Evolutionary conservation across 2,888 invertebrate species (phyloP).

Genomic region (Buathra laborator): DNA sequence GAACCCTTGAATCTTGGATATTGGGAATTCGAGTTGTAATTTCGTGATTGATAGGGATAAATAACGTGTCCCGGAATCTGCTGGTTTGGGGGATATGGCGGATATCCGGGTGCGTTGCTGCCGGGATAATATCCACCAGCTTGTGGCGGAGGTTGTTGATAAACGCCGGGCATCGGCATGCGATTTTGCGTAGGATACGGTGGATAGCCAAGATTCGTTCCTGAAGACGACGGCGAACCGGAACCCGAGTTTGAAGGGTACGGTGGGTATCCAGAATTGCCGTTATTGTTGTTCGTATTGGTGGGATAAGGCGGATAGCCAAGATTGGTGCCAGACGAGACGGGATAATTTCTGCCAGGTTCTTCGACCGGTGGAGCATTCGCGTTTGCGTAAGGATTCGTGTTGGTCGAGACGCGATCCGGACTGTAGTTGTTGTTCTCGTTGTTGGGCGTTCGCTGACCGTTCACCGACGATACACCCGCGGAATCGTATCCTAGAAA

Average conservation of each 20-base stretch:
- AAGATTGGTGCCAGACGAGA: constrained; percentile 74
- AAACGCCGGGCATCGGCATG: constrained; percentile 77
- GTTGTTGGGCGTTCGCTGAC: constrained; percentile 73
- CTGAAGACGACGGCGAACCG: constrained; percentile 57
- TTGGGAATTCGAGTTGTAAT: constrained; percentile 72
- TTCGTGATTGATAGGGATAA: constrained; percentile 74
- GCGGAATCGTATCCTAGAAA: constrained; percentile 83
- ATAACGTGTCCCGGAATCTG: constrained; percentile 74
- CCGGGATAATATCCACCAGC: constrained; percentile 68
- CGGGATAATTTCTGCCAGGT: constrained; percentile 70
- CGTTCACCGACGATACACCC: constrained; percentile 80
- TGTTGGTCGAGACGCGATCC: constrained; percentile 72
- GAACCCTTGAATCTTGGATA: constrained; percentile 70
- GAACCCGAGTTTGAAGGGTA: constrained; percentile 71
- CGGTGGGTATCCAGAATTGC: constrained; percentile 74
- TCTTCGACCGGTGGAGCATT: constrained; percentile 80
- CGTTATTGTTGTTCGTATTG: constrained; percentile 70
- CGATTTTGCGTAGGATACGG: constrained; percentile 80
- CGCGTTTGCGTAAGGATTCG: constrained; percentile 81
- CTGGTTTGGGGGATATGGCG: constrained; percentile 72
- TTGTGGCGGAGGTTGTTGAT: constrained; percentile 66
- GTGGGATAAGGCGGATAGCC: constrained; percentile 80
- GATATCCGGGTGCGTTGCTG: constrained; percentile 66
- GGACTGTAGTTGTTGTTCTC: constrained; percentile 69
- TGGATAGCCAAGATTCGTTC: constrained; percentile 78